A percentile compares a stretch with the other conserved stretches of the same genome.
Conservation (phyloP, 1,140 invertebrate species). For the Neodiprion virginianus region DNA sequence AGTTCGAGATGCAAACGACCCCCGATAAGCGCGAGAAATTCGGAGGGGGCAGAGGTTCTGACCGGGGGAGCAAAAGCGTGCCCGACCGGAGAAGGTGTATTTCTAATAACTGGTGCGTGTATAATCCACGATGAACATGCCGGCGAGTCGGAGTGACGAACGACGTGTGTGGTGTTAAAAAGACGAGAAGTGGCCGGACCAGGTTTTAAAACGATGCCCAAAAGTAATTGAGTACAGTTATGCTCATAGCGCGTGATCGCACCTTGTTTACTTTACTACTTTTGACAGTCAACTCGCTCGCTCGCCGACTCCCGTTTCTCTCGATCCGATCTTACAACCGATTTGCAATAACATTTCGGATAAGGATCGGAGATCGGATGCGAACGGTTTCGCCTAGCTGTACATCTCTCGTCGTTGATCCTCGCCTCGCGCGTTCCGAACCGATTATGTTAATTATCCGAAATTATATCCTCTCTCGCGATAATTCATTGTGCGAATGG, state of each 20-base stretch:
- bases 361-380: background rate
- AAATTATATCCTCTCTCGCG: background rate
- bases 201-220: background rate
- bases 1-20: background rate
- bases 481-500: too few species aligned
- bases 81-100: background rate
- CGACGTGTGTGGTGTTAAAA: too few species aligned
- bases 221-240: conserved; percentile 8
- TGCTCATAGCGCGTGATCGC: background rate
- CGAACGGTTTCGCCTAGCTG: background rate
- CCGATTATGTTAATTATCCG: background rate
- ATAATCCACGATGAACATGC: background rate
- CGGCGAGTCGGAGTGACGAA: too few species aligned
- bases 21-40: background rate
- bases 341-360: background rate
- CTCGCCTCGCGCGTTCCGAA: background rate
- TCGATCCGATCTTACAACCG: background rate
- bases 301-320: background rate
- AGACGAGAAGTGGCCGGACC: background rate
- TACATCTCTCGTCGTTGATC: background rate
- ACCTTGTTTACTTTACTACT: background rate
- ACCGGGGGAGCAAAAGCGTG: background rate
- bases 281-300: background rate
- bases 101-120: background rate
- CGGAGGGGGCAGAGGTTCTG: background rate